A percentile compares a stretch with the other conserved stretches of the same genome.
phyloP scores from a whole-genome alignment of 1,140 invertebrate genomes.

The Drosophila kanapiae region DNA sequence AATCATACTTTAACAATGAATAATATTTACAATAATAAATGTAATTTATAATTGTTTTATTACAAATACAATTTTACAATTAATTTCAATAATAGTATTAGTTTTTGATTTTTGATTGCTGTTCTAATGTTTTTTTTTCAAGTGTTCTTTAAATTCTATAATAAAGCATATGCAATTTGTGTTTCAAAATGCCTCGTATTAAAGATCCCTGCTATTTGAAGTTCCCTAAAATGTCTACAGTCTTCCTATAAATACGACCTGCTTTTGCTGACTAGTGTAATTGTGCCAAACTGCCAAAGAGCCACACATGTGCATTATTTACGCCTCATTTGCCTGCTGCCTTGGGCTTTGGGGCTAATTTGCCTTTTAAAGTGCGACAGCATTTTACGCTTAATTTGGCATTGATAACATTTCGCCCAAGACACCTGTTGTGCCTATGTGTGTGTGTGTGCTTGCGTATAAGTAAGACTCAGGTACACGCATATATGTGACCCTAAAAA shows the following conservation, averaged over 20 bases:
- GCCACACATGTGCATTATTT: constrained; percentile 58
- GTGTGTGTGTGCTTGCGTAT: background rate
- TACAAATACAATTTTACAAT: too few species aligned
- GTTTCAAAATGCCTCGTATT: too few species aligned
- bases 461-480: background rate
- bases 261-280: constrained; percentile 9
- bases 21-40: too few species aligned
- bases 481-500: constrained; percentile 47
- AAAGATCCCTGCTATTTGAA: too few species aligned
- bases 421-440: constrained; percentile 48
- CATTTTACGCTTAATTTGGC: constrained; percentile 79
- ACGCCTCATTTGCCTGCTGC: constrained; percentile 66
- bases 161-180: too few species aligned
- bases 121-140: too few species aligned
- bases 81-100: too few species aligned
- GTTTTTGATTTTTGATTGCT: too few species aligned
- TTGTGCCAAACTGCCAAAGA: constrained; percentile 12
- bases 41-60: background rate
- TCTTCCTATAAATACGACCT: too few species aligned
- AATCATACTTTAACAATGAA: too few species aligned
- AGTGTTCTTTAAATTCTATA: too few species aligned
- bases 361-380: constrained; percentile 70
- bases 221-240: too few species aligned
- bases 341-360: constrained; percentile 46
- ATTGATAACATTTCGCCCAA: constrained; percentile 65